Conservation (phyloP, 2,888 invertebrate genomes). For the Lochmaea crataegi region DNA sequence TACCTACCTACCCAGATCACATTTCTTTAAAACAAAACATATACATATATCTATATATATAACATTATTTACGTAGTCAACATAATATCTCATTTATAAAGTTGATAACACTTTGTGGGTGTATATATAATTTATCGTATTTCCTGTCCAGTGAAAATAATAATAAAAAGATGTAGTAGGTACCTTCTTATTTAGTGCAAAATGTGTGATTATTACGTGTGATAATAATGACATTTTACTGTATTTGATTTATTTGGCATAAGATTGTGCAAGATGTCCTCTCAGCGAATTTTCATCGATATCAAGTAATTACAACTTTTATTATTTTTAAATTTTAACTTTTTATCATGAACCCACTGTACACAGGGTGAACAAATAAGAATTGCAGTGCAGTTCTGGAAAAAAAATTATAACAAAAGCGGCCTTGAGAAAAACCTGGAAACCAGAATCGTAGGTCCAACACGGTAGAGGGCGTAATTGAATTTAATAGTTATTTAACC, state of each 20-base stretch:
- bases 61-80: neutral
- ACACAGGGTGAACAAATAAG: too few relatives aligned
- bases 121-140: slow-evolving; percentile 6
- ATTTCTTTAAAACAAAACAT: neutral
- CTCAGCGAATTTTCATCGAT: neutral
- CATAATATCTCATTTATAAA: neutral
- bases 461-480: too few relatives aligned
- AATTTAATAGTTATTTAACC: too few relatives aligned
- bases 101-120: neutral
- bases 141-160: slow-evolving; percentile 3
- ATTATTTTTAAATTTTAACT: neutral
- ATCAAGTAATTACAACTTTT: neutral
- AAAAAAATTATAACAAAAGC: too few relatives aligned
- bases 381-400: too few relatives aligned
- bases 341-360: neutral
- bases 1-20: neutral
- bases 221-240: neutral
- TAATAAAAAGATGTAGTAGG: neutral
- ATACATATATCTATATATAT: too few relatives aligned
- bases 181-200: neutral
- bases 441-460: too few relatives aligned
- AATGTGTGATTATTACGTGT: neutral
- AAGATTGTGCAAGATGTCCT: neutral
- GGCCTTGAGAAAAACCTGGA: too few relatives aligned
- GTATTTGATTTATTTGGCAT: neutral